Conservation (phyloP, 2,113 vertebrate genomes). For the Etheostoma spectabile region DNA sequence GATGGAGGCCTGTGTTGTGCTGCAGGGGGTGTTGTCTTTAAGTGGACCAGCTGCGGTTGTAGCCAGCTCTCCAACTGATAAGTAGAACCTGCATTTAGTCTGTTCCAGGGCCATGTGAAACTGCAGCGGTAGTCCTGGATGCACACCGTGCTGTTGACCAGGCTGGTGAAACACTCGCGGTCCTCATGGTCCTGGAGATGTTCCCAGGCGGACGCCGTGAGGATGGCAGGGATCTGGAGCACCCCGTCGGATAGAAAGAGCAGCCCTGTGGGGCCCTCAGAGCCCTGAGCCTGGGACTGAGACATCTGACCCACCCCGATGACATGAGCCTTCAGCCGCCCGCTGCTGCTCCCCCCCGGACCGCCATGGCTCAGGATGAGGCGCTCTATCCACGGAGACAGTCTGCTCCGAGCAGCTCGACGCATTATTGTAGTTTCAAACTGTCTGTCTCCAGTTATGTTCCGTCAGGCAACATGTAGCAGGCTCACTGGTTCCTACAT, state of each 20-base stretch:
- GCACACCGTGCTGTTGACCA: constrained; percentile 59
- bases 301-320: constrained; percentile 59
- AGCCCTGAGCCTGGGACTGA: constrained; percentile 51
- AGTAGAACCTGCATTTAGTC: constrained; percentile 59
- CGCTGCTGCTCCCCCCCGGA: background rate
- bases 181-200: constrained; percentile 67
- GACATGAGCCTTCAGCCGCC: constrained; percentile 64
- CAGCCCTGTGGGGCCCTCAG: constrained; percentile 32
- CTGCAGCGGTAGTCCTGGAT: constrained; percentile 54
- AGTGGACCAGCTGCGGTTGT: constrained; percentile 15
- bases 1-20: constrained; percentile 48
- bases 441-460: background rate
- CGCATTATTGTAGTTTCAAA: constrained; percentile 41
- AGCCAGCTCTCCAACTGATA: constrained; percentile 54
- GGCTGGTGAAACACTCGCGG: constrained; percentile 57
- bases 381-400: constrained; percentile 69
- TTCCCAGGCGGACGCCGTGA: constrained; percentile 68
- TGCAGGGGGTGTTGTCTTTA: constrained; percentile 39
- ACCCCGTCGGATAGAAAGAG: constrained; percentile 73
- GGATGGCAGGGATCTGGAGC: constrained; percentile 68
- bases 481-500: constrained; percentile 7
- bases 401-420: background rate
- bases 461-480: background rate
- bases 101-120: constrained; percentile 56
- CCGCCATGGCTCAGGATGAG: constrained; percentile 55